These are phyloP conservation scores for Bombus huntii DNA, from an alignment of 1,140 invertebrate species.

Conservation along the genomic window DNA sequence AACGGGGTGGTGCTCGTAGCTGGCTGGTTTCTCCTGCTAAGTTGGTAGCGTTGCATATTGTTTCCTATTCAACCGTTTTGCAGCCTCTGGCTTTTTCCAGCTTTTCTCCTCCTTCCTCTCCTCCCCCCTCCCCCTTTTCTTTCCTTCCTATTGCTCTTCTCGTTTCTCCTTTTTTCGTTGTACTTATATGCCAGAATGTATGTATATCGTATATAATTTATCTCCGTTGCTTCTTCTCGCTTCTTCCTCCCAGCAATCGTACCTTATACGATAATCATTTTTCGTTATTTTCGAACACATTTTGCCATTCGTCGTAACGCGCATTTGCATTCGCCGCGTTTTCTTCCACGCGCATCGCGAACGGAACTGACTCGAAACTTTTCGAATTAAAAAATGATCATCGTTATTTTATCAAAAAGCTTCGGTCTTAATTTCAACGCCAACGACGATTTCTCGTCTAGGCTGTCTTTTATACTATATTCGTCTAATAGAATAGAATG, in stretches of 20 bases:
- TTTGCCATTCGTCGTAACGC: no score
- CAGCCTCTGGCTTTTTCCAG: conserved; percentile 49
- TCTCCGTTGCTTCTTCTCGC: not conserved
- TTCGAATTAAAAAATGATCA: not conserved
- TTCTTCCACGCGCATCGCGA: no score
- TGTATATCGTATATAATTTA: not conserved
- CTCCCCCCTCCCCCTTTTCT: not conserved
- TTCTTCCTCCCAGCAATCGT: not conserved
- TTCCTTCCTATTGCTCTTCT: not conserved
- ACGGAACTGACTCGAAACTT: not conserved
- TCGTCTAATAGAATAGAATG: not conserved
- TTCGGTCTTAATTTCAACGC: not conserved
- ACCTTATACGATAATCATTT: no score
- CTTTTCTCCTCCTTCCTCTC: not conserved
- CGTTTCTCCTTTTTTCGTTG: not conserved
- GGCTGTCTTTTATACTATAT: not conserved
- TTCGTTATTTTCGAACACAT: not conserved
- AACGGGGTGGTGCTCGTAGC: conserved; percentile 25
- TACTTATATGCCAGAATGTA: not conserved
- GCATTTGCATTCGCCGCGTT: no score
- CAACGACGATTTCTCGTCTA: no score
- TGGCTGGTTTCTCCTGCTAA: conserved; percentile 51
- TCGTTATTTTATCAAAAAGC: not conserved
- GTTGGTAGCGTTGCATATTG: conserved; percentile 64
- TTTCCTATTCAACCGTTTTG: conserved; percentile 66